Evolutionary conservation across 2,797 vertebrate species (phyloP).

Genomic region (Pygocentrus nattereri): DNA sequence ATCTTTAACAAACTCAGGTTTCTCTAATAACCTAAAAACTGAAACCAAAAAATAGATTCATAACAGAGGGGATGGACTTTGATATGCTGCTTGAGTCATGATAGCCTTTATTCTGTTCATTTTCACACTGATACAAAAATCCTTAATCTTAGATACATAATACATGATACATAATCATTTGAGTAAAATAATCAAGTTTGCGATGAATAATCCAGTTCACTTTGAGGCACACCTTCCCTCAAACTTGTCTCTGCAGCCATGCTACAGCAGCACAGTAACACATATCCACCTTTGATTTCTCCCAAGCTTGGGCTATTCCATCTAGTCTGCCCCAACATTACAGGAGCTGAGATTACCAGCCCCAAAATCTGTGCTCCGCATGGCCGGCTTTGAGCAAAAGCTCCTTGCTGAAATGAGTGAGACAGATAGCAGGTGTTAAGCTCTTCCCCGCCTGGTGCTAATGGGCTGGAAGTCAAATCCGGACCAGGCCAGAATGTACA

Average conservation of each 20-base stretch:
- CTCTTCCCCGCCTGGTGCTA: slow-evolving; percentile 59
- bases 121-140: background rate
- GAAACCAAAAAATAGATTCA: background rate
- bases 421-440: slow-evolving; percentile 50
- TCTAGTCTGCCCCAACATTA: background rate
- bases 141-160: background rate
- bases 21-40: background rate
- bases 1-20: background rate
- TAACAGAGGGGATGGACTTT: slow-evolving; percentile 11
- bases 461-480: slow-evolving; percentile 61
- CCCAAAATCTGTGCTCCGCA: slow-evolving; percentile 35
- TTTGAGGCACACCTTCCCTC: background rate
- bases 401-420: slow-evolving; percentile 14
- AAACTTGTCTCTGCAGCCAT: background rate
- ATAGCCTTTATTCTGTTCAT: background rate
- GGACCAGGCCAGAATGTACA: slow-evolving; percentile 45
- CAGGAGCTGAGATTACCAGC: slow-evolving; percentile 39
- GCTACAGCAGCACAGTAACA: background rate
- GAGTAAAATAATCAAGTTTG: background rate
- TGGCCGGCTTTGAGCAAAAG: slow-evolving; percentile 38
- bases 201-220: background rate
- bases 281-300: background rate
- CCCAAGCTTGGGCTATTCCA: background rate
- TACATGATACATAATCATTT: background rate
- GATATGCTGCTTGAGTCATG: background rate